phyloP scores from a whole-genome alignment of 1,140 invertebrate genomes.

The Adoxophyes honmai region DNA sequence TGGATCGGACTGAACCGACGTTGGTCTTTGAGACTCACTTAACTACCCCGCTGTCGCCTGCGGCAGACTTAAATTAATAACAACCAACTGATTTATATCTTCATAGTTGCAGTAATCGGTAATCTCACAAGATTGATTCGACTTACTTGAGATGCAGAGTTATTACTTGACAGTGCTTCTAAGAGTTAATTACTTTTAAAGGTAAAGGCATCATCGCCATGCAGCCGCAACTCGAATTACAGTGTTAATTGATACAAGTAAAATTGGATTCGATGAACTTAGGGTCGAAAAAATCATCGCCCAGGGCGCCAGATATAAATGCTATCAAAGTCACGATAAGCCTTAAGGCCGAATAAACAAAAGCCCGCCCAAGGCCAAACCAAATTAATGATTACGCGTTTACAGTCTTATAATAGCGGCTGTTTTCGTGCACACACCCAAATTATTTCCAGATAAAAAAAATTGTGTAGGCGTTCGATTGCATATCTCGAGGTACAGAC shows the following conservation, averaged over 20 bases:
- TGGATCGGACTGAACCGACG: constrained; percentile 39
- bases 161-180: too few relatives aligned
- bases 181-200: too few relatives aligned
- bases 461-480: constrained; percentile 33
- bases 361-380: constrained; percentile 25
- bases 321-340: constrained; percentile 32
- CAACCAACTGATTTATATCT: constrained; percentile 53
- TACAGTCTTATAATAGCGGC: constrained; percentile 32
- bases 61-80: constrained; percentile 51
- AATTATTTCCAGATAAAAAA: constrained; percentile 39
- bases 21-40: constrained; percentile 36
- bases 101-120: constrained; percentile 22
- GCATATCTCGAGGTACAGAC: constrained; percentile 25
- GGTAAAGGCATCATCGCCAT: too few relatives aligned
- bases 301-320: constrained; percentile 28
- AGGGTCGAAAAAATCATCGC: background rate
- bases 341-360: constrained; percentile 30
- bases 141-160: background rate
- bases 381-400: constrained; percentile 42
- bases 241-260: too few relatives aligned
- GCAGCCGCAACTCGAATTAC: too few relatives aligned
- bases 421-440: constrained; percentile 34
- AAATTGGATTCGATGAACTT: too few relatives aligned
- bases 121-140: constrained; percentile 5
- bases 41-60: constrained; percentile 48